Evolutionary conservation across 2,888 invertebrate species (phyloP).

Genomic region (Dicyrtomina minuta): DNA sequence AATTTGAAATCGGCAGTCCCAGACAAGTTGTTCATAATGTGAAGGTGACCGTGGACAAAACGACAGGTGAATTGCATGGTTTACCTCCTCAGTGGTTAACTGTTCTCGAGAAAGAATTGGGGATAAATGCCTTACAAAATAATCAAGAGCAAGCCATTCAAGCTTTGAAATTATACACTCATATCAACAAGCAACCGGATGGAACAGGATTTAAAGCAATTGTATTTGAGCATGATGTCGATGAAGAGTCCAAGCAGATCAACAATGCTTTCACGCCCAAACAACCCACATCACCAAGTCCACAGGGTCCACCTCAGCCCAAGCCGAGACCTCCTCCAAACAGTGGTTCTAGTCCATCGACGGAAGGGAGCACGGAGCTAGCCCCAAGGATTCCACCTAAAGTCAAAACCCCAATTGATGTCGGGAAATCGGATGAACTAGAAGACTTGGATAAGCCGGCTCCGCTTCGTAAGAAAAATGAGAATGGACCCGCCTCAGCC

Average conservation of each 20-base stretch:
- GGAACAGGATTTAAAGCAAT: neutral
- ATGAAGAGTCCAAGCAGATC: slow-evolving; percentile 10
- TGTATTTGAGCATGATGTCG: neutral
- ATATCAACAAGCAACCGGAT: neutral
- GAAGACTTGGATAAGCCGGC: too few relatives aligned
- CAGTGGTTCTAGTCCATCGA: neutral
- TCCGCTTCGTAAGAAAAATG: slow-evolving; percentile 37
- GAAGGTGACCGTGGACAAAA: slow-evolving; percentile 80
- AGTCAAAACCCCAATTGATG: neutral
- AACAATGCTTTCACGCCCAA: neutral
- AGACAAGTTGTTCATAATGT: slow-evolving; percentile 82
- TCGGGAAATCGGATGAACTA: slow-evolving; percentile 28
- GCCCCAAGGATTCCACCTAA: neutral
- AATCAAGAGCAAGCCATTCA: slow-evolving; percentile 13
- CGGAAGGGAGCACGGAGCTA: neutral
- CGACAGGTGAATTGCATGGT: slow-evolving; percentile 70
- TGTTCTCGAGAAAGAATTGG: slow-evolving; percentile 77
- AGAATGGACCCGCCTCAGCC: slow-evolving; percentile 24
- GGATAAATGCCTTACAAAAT: slow-evolving; percentile 55
- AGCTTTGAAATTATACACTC: neutral
- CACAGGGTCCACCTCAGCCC: neutral
- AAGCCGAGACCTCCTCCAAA: too few relatives aligned
- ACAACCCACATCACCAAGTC: neutral
- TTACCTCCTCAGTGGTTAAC: slow-evolving; percentile 80
- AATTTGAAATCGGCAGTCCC: slow-evolving; percentile 70